A percentile compares a stretch with the other conserved stretches of the same genome.
Conservation (phyloP, 2,888 invertebrate genomes). For the Sialis lutaria region DNA sequence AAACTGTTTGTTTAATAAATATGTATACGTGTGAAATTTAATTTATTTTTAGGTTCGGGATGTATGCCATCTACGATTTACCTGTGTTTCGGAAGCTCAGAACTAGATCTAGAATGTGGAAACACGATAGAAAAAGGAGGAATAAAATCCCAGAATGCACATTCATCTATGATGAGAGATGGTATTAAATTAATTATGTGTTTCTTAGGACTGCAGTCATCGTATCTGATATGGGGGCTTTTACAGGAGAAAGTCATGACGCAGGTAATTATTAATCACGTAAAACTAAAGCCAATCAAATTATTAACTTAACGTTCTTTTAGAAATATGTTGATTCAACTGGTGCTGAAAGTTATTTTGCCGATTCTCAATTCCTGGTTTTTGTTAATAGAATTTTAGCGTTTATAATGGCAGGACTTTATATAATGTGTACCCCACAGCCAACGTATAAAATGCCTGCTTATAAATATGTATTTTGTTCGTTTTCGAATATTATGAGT, state of each 20-base stretch:
- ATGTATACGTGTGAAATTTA: neutral
- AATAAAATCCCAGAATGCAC: conserved; percentile 14
- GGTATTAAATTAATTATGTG: conserved; percentile 51
- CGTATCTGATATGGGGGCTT: conserved; percentile 91
- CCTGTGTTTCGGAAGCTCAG: conserved; percentile 34
- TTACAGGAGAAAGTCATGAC: conserved; percentile 99
- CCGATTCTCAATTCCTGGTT: conserved; percentile 92
- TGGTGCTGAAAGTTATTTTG: conserved; percentile 53
- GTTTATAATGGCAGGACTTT: conserved; percentile 48
- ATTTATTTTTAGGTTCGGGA: conserved; percentile 23
- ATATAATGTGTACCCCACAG: conserved; percentile 40
- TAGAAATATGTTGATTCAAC: conserved; percentile 48
- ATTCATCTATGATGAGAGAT: conserved; percentile 36
- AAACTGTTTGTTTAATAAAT: conserved; percentile 6
- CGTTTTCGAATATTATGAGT: conserved; percentile 93
- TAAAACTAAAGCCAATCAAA: neutral
- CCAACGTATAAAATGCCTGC: conserved; percentile 67
- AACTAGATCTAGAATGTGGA: conserved; percentile 24
- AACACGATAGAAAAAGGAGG: conserved; percentile 17
- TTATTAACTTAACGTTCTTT: conserved; percentile 8
- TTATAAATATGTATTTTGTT: conserved; percentile 89
- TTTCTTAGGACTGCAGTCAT: conserved; percentile 72
- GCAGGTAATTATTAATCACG: conserved; percentile 28
- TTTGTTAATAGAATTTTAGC: conserved; percentile 88
- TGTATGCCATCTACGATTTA: conserved; percentile 26